Evolutionary conservation across 2,797 vertebrate genomes (phyloP), one percentile per base, ranked within the genome.

Genomic region (Dendrocincla fuliginosa): DNA sequence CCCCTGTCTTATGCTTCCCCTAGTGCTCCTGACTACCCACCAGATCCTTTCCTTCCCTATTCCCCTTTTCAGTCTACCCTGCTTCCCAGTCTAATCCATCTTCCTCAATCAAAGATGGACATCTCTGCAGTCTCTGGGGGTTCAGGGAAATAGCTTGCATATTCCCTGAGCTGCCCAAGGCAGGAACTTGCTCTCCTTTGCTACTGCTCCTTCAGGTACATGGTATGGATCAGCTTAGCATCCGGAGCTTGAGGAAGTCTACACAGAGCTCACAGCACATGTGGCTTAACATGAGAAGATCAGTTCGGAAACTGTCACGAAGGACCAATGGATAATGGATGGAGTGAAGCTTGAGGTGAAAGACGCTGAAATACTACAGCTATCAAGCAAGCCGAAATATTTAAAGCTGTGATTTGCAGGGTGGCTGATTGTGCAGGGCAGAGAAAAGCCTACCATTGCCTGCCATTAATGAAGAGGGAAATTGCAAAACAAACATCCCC

Each of bases 401-500:
- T 93, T 93, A 89, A 67, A 84, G 79, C 63, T 84, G 49, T 88
- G 83, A 95, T 75, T 49, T 88, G 74, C 59, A 91, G 47, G 24
- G 63, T 63, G 73, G 75, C 84, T 86, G 86, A 91, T 85, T 75
- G 76, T 78, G 69, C 55, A 86, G 89, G 32, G 67, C 49, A 84
- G 77, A 73, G 67, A 76, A 90, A 95, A 94, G 39, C 35, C 67
- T 79, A 79, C 53, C 67, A 67, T n/a, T 78, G 46, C 63, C 65
- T 93, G 59, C 73, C 27, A 46, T 93, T 95, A 94, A 86, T 87
- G 90, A 93, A 94, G 82, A 92, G 69, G 79, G 61, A 92, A 93
- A 95, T 65, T 65, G 65, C 91, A 93, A 93, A 95, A 84, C 91
- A 93, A 95, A 94, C 79, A 95, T 84, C 59, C 85, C 91, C 63